Base-by-base conservation (phyloP, 2,888 invertebrate species). In the Acanthosepion pharaonis region DNA sequence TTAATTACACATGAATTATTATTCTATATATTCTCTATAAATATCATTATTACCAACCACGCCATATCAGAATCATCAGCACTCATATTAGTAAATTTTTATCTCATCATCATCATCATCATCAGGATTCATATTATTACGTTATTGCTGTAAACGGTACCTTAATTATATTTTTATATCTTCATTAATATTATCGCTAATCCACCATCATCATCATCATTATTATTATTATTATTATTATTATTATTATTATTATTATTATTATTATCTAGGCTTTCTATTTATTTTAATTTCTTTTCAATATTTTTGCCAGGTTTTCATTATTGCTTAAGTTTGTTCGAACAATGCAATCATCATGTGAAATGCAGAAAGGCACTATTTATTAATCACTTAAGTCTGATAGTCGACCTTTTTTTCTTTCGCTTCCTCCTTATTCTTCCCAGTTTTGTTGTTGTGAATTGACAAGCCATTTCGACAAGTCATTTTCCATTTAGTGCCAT, bases 381-480 rank as follows among this genome's bases (percentile, higher is more conserved):
- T 78, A 78, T 78, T 78, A 78, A 78, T 78, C 78, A 78, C 78
- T 78, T 78, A 78, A 78, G n/a, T 78, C 78, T 59, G 78, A 78
- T 33, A n/a, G 78, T 33, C n/a, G 15, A n/a, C 78, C 78, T 18
- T n/a, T n/a, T 78, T 78, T n/a, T n/a, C 18, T 78, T 11, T 33
- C 33, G n/a, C 78, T n/a, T 78, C 78, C n/a, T 78, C n/a, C 33
- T 78, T 78, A n/a, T 78, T n/a, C n/a, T 78, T 11, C 23, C 3
- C 18, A 15, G n/a, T 78, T 78, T 33, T 78, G 78, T 78, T 78
- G n/a, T 78, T 78, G 78, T 11, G 78, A 78, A 78, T 78, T 78
- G 78, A n/a, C n/a, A 78, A 78, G n/a, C n/a, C n/a, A 78, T 78
- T 78, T 78, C 78, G 78, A 78, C n/a, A 78, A 78, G 78, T 78